A percentile compares a stretch with the other conserved stretches of the same genome.
These are phyloP conservation scores for Noturus placidus DNA, from an alignment of 2,113 vertebrate genomes.

Conservation along the genomic window DNA sequence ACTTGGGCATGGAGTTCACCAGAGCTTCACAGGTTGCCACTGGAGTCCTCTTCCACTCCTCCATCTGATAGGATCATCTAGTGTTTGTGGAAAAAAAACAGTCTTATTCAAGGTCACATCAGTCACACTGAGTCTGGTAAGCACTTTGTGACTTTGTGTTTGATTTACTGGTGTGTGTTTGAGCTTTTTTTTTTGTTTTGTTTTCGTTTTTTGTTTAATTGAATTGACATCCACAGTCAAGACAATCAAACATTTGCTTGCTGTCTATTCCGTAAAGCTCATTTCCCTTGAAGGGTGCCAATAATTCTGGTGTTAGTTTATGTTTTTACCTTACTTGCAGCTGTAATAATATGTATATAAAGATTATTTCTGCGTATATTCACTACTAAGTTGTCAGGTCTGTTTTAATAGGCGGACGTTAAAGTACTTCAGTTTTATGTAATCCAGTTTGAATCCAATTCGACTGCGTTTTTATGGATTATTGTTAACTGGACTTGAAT, in stretches of 20 bases:
- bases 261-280: neutral
- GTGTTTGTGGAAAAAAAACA: neutral
- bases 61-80: too few species aligned
- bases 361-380: neutral
- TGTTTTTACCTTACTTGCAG: neutral
- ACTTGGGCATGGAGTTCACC: too few species aligned
- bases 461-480: neutral
- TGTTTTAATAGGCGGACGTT: neutral
- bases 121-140: slow-evolving; percentile 1
- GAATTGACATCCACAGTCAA: neutral
- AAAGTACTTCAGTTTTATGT: neutral
- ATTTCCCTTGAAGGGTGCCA: neutral
- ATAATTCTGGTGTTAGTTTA: neutral
- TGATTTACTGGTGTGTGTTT: neutral
- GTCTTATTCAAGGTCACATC: neutral
- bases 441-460: neutral
- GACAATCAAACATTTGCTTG: neutral
- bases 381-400: neutral
- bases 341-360: neutral
- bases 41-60: too few species aligned
- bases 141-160: neutral
- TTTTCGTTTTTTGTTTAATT: neutral
- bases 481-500: neutral
- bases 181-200: neutral
- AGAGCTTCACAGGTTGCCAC: too few species aligned